A percentile compares a stretch with the other conserved stretches of the same genome.
phyloP scores from a whole-genome alignment of 2,113 vertebrate genomes.

The Plecturocebus donacophilus region DNA sequence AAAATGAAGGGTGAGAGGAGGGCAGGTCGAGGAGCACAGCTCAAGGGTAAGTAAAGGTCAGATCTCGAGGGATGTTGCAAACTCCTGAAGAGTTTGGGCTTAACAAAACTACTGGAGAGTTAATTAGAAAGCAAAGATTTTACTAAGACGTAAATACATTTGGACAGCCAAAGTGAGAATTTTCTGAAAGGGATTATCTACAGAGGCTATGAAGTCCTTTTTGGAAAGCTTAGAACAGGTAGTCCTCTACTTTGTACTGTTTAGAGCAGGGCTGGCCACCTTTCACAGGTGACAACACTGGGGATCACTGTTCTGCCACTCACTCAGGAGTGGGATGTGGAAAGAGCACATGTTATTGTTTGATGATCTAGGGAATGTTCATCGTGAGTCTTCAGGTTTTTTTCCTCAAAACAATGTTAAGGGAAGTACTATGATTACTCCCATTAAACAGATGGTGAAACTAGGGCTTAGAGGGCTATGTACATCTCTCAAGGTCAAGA shows the following conservation, averaged over 20 bases:
- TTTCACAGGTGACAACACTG: neutral
- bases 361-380: neutral
- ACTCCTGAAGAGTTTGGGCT: neutral
- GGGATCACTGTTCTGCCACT: neutral
- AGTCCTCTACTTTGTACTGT: neutral
- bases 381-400: neutral
- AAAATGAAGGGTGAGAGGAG: neutral
- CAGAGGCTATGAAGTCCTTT: neutral
- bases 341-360: neutral
- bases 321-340: neutral
- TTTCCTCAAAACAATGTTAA: neutral
- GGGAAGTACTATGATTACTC: neutral
- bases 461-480: neutral
- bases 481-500: neutral
- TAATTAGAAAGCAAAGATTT: neutral
- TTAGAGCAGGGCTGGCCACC: neutral
- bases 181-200: neutral
- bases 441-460: neutral
- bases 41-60: neutral
- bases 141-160: neutral
- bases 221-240: neutral
- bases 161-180: neutral
- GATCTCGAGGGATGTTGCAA: neutral
- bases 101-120: neutral
- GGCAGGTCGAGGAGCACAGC: neutral